phyloP scores from a whole-genome alignment of 2,113 vertebrate genomes.

The Ailurus styani region DNA sequence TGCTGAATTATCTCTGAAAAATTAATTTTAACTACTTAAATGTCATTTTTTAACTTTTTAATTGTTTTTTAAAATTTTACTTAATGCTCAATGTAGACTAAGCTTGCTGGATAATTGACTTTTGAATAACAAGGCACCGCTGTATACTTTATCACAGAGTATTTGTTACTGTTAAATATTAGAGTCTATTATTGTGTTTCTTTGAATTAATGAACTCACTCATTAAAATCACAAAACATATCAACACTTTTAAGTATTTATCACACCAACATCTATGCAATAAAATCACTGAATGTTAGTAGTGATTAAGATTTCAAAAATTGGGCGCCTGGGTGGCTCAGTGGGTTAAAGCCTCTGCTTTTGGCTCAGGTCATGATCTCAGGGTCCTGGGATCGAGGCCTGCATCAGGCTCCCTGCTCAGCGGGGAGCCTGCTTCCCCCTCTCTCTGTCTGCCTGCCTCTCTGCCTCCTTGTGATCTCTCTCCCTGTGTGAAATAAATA shows the following conservation, averaged over 20 bases:
- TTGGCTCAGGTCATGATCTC: too few species aligned
- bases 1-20: not conserved
- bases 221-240: not conserved
- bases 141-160: not conserved
- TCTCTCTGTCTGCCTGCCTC: too few species aligned
- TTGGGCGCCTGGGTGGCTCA: too few species aligned
- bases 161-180: not conserved
- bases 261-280: not conserved
- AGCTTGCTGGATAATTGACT: not conserved
- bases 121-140: not conserved
- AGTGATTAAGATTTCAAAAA: not conserved
- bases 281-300: not conserved
- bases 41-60: not conserved
- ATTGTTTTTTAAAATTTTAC: not conserved
- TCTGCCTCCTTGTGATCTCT: too few species aligned
- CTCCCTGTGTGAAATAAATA: too few species aligned
- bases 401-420: too few species aligned
- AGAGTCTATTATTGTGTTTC: not conserved
- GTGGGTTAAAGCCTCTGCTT: too few species aligned
- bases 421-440: too few species aligned
- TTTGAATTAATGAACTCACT: not conserved
- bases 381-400: too few species aligned
- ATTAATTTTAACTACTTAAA: not conserved
- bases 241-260: not conserved
- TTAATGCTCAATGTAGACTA: not conserved